Evolutionary conservation across 2,888 invertebrate genomes (phyloP), one percentile per base, ranked within the genome.

Genomic region (Meta bourneti): DNA sequence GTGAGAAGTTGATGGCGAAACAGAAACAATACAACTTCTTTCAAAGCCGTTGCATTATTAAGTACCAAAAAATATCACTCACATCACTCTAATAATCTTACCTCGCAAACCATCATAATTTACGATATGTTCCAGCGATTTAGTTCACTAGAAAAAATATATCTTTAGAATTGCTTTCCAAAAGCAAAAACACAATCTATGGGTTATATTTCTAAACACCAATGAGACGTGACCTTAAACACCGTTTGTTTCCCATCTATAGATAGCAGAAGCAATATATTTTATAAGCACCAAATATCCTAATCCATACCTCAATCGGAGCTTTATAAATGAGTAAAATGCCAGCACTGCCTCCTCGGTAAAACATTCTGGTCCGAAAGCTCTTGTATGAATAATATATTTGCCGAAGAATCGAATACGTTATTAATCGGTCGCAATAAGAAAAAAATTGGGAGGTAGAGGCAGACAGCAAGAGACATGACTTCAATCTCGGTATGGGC

Each of bases 331-430:
- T 84, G 84, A 75, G n/a, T 75, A 13, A 84, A 61, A 75, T 34
- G 13, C 61, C 34, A 1, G 16, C 71, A 19, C 71, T 82, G 19
- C 9, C 11, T 20, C 34, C 54, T 16, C 16, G 61, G 61, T 61
- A 7, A 9, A 61, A 16, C 85, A 78, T 86, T 70, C 69, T 61
- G 34, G 34, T n/a, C 7, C 61, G 48, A 51, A 8, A 83, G 51
- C 80, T 75, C 52, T 19, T 6, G 79, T n/a, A 84, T 90, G 84
- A 90, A 90, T 90, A 78, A 90, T 90, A 84, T 83, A 90, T 90
- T 84, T 52, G 78, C 61, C 48, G 70, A 89, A 82, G 89, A 72
- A 20, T 20, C 34, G 13, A 13, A 84, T 84, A 71, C 61, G 52
- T 72, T 90, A 90, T 90, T 84, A 90, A 83, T 84, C 74, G 54